Evolutionary conservation across 2,797 vertebrate genomes (phyloP), one percentile per base, ranked within the genome.

Genomic region (Crotalus adamanteus): DNA sequence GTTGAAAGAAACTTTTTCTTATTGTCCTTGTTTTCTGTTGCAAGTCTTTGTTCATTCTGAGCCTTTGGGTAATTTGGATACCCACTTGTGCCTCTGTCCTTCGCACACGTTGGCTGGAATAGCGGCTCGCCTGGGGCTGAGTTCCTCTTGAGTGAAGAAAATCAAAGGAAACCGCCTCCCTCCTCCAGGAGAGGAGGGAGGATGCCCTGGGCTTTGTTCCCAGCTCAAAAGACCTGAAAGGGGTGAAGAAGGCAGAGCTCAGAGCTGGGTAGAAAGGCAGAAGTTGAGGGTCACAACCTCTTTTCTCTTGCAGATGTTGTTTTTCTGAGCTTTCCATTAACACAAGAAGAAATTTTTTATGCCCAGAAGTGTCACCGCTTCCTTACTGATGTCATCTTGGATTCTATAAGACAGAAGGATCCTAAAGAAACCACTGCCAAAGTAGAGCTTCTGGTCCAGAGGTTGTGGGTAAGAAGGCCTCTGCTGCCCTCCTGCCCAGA

Each of bases 341-440:
- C 96, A 8, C 95, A 95, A 57, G 96, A 98, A 92, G 97, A 98
- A 94, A 97, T 97, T 94, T 96, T 97, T 93, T 98, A 97, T 0
- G 95, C 96, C 53, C 93, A 96, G 42, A 96, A 97, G 95, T 97
- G 97, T 90, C 97, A 97, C 92, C 86, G 88, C 31, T 97, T 98
- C 93, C 96, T 97, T 94, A 97, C 96, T 0, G 96, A 97, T 31
- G 92, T 97, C 92, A 97, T 97, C 96, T 93, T 97, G 91, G 97
- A 97, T 92, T 97, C 96, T 28, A 95, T 96, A 90, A 95, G 94
- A 37, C 95, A 96, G 94, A 96, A 97, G 85, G 96, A 97, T 92
- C 95, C 96, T 88, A 96, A 94, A 94, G 94, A 95, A 88, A 94
- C 91, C 91, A 96, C 96, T 1, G 94, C 94, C 90, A 95, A 94